Base-by-base conservation (phyloP, 2,888 invertebrate genomes). In the Biston stratarius region DNA sequence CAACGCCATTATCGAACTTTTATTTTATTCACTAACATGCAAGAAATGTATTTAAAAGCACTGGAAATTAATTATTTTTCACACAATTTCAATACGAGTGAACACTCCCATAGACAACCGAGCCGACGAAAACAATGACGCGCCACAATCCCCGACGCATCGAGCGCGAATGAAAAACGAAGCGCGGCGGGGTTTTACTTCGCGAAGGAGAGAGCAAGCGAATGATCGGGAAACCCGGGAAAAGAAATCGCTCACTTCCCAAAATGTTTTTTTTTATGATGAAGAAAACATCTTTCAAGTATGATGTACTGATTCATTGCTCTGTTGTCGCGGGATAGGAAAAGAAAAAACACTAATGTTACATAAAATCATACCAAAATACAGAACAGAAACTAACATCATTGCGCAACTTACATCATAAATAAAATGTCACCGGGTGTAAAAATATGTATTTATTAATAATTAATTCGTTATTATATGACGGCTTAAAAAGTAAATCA, bases 1-100 rank as follows among this genome's bases (percentile, higher is more conserved):
- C 87, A 94, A 88, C 89, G 94, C 94, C 94, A 94, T 94, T 85
- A 87, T 92, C 77, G 85, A 86, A 82, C 68, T 76, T 79, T 83
- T 85, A 84, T 84, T 91, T 91, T 88, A 92, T 88, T 87, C 92
- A 94, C 93, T 91, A 77, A 89, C 92, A 94, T 93, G 85, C 91
- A 89, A 89, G 78, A 86, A 85, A 83, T 56, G 55, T 81, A 71
- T 77, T 77, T 72, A 74, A 79, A 80, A 85, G 82, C 89, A 92
- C 88, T 85, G 85, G 77, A 85, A 75, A 88, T 83, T 69, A 80
- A 86, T 81, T 85, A 84, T 78, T 85, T 84, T 79, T 79, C 86
- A 89, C 88, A 89, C 87, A 84, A 88, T 89, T 88, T 87, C 86
- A 77, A 90, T 89, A 89, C 90, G 88, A 85, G 81, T 84, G 83